These are phyloP conservation scores for Petaurus breviceps DNA, from an alignment of 2,113 vertebrate species.

Conservation along the genomic window DNA sequence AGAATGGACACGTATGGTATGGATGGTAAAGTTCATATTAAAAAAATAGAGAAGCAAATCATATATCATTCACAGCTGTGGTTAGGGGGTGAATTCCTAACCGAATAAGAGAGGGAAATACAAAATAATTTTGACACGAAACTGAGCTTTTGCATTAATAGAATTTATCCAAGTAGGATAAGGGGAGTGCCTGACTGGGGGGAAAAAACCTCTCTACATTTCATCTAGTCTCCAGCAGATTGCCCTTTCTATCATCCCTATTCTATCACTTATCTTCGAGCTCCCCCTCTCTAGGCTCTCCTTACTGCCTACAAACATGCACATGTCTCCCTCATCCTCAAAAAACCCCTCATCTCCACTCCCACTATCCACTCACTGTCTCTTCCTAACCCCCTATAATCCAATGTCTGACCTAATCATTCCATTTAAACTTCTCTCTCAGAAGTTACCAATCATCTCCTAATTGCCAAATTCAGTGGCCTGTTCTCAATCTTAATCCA, in stretches of 20 bases:
- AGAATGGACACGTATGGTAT: not conserved
- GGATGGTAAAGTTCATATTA: not conserved
- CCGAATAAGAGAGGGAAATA: not conserved
- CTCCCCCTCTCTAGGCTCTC: not conserved
- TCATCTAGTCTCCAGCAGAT: not conserved
- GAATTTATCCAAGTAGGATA: not conserved
- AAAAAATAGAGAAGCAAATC: not conserved
- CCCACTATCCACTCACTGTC: not conserved
- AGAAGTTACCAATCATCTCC: not conserved
- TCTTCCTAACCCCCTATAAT: not conserved
- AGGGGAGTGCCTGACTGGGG: not conserved
- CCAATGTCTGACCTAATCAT: not conserved
- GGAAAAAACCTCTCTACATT: not conserved
- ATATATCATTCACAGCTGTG: not conserved
- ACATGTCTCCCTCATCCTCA: not conserved
- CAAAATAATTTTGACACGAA: not conserved
- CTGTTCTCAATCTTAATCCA: not conserved
- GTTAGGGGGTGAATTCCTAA: not conserved
- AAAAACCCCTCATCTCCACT: not conserved
- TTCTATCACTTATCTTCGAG: not conserved
- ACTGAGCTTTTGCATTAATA: not conserved
- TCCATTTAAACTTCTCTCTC: not conserved
- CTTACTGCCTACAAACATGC: not conserved
- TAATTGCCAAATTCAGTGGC: not conserved
- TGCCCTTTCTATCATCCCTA: not conserved